phyloP scores from a whole-genome alignment of 2,113 vertebrate genomes.

The Triplophysa tibetana region DNA sequence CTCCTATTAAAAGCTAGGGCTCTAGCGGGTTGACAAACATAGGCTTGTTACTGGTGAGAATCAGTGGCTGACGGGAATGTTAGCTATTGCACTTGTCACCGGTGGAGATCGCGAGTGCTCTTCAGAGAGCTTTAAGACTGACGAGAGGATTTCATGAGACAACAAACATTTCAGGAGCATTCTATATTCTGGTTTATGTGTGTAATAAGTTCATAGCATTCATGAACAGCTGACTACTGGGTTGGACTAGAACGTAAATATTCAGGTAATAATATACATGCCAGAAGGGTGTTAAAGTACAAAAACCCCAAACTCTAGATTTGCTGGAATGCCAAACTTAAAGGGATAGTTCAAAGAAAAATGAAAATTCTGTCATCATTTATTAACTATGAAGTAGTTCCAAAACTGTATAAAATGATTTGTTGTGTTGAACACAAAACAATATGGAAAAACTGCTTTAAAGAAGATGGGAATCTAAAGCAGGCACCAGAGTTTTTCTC shows the following conservation, averaged over 20 bases:
- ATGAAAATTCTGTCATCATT: too few species aligned
- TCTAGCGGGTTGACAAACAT: constrained; percentile 34
- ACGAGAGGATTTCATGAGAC: background rate
- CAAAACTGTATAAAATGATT: too few species aligned
- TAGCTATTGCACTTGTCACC: constrained; percentile 20
- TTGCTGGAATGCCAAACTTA: too few species aligned
- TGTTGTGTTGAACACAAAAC: too few species aligned
- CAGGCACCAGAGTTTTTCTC: too few species aligned
- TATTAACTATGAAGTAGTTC: too few species aligned
- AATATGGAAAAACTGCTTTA: too few species aligned
- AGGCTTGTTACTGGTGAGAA: constrained; percentile 30
- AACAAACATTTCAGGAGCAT: background rate
- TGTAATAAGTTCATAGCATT: background rate
- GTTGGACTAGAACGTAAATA: background rate
- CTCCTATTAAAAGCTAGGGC: constrained; percentile 24
- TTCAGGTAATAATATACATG: background rate
- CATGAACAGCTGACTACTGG: background rate
- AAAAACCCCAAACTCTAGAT: too few species aligned
- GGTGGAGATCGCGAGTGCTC: background rate
- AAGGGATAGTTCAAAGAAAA: too few species aligned
- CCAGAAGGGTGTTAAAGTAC: background rate
- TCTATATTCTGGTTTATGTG: background rate
- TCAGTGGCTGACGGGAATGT: background rate
- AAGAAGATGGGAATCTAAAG: too few species aligned
- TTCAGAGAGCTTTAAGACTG: background rate